These are phyloP conservation scores for Apotomis capreana DNA, from an alignment of 2,888 invertebrate genomes.

Conservation along the genomic window DNA sequence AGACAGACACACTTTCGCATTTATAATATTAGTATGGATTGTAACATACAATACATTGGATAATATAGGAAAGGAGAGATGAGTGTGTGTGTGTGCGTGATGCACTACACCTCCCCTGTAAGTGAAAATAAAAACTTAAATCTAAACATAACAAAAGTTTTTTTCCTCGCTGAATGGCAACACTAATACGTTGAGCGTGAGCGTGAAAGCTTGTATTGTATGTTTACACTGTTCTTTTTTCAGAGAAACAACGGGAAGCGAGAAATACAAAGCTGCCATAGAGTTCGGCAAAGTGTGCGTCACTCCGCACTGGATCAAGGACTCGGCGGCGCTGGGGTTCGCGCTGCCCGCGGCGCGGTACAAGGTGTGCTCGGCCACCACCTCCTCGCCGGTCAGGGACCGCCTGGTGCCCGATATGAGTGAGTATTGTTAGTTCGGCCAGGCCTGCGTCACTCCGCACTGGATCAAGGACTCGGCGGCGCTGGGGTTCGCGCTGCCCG, in stretches of 20 bases:
- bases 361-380: constrained; percentile 83
- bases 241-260: constrained; percentile 86
- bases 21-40: too few species aligned
- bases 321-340: constrained; percentile 88
- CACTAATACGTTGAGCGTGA: too few species aligned
- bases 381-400: constrained; percentile 88
- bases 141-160: too few species aligned
- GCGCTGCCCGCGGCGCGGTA: constrained; percentile 85
- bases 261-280: constrained; percentile 87
- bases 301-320: constrained; percentile 80
- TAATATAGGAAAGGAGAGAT: too few species aligned
- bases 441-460: constrained; percentile 87
- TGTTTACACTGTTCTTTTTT: neutral
- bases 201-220: too few species aligned
- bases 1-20: too few species aligned
- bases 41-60: too few species aligned
- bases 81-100: too few species aligned
- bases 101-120: too few species aligned
- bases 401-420: constrained; percentile 77
- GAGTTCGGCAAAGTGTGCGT: constrained; percentile 86
- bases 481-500: constrained; percentile 87
- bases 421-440: constrained; percentile 76
- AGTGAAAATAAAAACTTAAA: too few species aligned
- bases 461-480: constrained; percentile 85
- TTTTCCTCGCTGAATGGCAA: too few species aligned